Conservation (phyloP, 2,888 invertebrate species). For the Lagria hirta region DNA sequence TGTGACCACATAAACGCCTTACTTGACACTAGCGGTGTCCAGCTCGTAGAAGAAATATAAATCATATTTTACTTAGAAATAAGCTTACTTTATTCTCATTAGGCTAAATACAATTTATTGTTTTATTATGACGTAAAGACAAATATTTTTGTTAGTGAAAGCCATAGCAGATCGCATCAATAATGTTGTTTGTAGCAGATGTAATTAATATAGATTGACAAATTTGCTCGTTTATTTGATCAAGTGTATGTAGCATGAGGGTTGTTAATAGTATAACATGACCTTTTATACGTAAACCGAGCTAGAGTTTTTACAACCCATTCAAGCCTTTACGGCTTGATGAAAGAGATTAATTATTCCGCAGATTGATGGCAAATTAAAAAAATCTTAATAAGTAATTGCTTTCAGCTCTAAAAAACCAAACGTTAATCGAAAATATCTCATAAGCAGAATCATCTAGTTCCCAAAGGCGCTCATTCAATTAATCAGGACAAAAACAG, state of each 20-base stretch:
- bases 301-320: background rate
- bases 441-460: constrained; percentile 29
- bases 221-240: constrained; percentile 20
- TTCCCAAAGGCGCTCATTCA: constrained; percentile 34
- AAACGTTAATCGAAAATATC: constrained; percentile 26
- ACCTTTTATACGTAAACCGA: constrained; percentile 4
- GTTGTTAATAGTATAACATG: constrained; percentile 12
- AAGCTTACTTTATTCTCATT: too few species aligned
- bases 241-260: constrained; percentile 9
- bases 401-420: constrained; percentile 10
- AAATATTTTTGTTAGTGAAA: too few species aligned
- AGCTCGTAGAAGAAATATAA: too few species aligned
- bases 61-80: too few species aligned
- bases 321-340: constrained; percentile 5
- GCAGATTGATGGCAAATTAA: constrained; percentile 13
- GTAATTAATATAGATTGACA: constrained; percentile 15
- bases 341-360: constrained; percentile 14
- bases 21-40: too few species aligned
- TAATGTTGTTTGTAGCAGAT: constrained; percentile 18
- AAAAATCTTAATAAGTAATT: constrained; percentile 22
- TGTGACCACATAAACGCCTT: constrained; percentile 33
- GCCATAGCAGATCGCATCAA: constrained; percentile 17
- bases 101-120: too few species aligned
- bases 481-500: constrained; percentile 38
- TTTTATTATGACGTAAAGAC: too few species aligned